A percentile compares a stretch with the other conserved stretches of the same genome.
Conservation (phyloP, 1,140 invertebrate genomes). For the Atta colombica region DNA sequence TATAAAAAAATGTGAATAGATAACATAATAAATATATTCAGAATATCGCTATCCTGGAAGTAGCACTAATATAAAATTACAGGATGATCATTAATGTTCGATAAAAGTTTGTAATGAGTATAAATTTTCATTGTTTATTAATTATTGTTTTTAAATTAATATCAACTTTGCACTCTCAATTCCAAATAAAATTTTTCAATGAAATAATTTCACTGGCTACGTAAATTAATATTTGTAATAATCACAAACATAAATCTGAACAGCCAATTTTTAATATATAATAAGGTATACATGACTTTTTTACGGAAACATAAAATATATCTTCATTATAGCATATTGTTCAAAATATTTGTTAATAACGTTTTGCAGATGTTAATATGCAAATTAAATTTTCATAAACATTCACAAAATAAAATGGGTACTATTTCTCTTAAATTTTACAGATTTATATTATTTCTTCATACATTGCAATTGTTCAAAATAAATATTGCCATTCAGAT, state of each 20-base stretch:
- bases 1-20: constrained; percentile 26
- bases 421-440: constrained; percentile 26
- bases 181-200: constrained; percentile 27
- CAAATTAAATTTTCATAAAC: constrained; percentile 17
- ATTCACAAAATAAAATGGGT: background rate
- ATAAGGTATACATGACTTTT: background rate
- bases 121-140: background rate
- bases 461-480: constrained; percentile 9
- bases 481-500: constrained; percentile 12
- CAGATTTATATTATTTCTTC: constrained; percentile 32
- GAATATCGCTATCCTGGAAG: constrained; percentile 46
- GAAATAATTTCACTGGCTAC: background rate
- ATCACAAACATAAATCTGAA: constrained; percentile 40
- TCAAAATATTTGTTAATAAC: constrained; percentile 17
- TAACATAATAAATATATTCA: constrained; percentile 63
- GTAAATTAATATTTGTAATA: constrained; percentile 23
- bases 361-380: constrained; percentile 9
- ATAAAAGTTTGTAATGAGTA: constrained; percentile 12
- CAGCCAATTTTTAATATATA: constrained; percentile 23
- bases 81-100: constrained; percentile 23
- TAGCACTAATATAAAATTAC: constrained; percentile 38
- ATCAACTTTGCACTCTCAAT: constrained; percentile 25
- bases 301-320: constrained; percentile 3
- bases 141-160: constrained; percentile 15
- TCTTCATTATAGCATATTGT: constrained; percentile 18